Evolutionary conservation across 2,797 vertebrate genomes (phyloP), one percentile per base, ranked within the genome.

Genomic region (Tragopan temminckii): DNA sequence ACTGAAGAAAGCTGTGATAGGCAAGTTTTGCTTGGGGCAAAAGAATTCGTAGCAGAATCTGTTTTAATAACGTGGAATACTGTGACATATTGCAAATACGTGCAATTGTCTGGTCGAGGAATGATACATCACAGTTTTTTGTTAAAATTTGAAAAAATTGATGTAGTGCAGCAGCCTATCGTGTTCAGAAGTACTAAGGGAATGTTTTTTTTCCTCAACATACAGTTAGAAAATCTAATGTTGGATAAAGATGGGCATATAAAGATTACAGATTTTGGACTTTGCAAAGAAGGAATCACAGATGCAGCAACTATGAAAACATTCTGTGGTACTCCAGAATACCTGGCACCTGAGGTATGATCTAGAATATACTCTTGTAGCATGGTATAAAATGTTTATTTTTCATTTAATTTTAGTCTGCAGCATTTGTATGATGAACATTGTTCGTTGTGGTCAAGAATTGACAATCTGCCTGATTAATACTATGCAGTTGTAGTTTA

Each of bases 291-390:
- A 98, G 99, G 99, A 89, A 99, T 99, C 98, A 99, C 99, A 85
- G 99, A 99, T 40, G 98, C 99, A 97, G 99, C 99, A 93, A 99
- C 99, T 83, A 99, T 99, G 99, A 99, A 99, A 98, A 99, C 99
- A 31, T 99, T 99, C 98, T 99, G 99, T 96, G 99, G 99, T 46
- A 99, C 99, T 50, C 99, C 99, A 38, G 99, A 99, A 91, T 99
- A 99, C 95, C 98, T 99, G 75, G 99, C 99, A 48, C 99, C 99
- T 1, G 99, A 99, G 99, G 99, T 99, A 98, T 90, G 93, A 48
- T 58, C 52, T 40, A 18, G 61, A 68, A 38, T 89, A 72, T 80
- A 69, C 85, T 90, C 71, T 58, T 82, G 55, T 61, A 72, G 55
- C 76, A 7, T 21, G 55, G 17, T 86, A n/a, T 67, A 57, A 91